Conservation (phyloP, 1,140 invertebrate genomes). For the Heterodera schachtii region DNA sequence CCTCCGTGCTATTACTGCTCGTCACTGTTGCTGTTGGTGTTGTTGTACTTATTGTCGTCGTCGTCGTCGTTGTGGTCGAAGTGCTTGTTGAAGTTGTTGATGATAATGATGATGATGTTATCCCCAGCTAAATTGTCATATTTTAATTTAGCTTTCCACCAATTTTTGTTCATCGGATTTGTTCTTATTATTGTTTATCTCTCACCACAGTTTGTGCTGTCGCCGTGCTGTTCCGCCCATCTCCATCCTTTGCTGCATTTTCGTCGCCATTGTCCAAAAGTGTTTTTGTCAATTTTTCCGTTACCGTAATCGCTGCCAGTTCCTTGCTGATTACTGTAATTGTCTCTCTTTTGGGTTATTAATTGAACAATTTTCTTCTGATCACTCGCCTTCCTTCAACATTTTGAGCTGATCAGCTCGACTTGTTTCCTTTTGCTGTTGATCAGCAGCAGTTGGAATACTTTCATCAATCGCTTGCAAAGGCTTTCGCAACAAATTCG, state of each 20-base stretch:
- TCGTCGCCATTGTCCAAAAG: not conserved
- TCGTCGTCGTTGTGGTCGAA: too few species aligned
- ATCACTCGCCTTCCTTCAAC: not conserved
- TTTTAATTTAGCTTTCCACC: too few species aligned
- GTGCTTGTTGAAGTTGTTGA: too few species aligned
- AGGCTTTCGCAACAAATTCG: not conserved
- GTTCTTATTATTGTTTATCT: not conserved
- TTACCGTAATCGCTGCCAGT: not conserved
- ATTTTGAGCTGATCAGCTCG: not conserved
- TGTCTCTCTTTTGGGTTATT: not conserved
- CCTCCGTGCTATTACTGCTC: too few species aligned
- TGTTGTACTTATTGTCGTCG: too few species aligned
- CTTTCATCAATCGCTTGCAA: not conserved
- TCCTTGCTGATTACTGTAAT: not conserved
- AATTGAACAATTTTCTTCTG: not conserved
- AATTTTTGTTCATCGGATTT: too few species aligned
- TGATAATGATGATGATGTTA: too few species aligned
- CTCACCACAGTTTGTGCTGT: not conserved
- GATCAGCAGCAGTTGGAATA: not conserved
- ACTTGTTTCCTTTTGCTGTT: not conserved
- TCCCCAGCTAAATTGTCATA: too few species aligned
- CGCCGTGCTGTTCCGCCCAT: not conserved
- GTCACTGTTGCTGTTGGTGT: too few species aligned
- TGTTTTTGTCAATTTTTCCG: not conserved
- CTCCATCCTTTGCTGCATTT: not conserved